Base-by-base conservation (phyloP, 2,113 vertebrate species). In the Misgurnus mizolepis region DNA sequence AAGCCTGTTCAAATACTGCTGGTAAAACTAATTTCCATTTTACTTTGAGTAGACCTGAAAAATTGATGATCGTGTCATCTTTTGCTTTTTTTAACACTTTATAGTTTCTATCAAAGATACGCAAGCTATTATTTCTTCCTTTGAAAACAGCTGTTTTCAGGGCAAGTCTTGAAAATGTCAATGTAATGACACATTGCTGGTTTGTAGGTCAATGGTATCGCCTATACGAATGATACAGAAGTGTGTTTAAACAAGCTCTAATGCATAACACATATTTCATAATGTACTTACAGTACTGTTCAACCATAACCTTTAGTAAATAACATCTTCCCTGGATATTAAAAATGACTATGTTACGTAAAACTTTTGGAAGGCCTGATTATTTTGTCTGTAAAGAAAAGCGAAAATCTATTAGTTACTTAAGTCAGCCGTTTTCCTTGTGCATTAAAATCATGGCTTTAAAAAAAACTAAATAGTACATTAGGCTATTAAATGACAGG, bases 401-500 rank as follows among this genome's bases (percentile, higher is more conserved):
- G 12, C 18, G 68, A 40, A 40, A 17, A 7, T 41, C 56, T 40
- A 39, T 3, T 34, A 15, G 18, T 61, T 14, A 34, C 22, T 64
- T 7, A 73, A 27, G 27, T 79, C 5, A 7, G n/a, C 14, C 3
- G 43, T 39, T 79, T 6, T 65, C 27, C 34, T 7, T n/a, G 22
- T 60, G 53, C 17, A 64, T 76, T 62, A 47, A 39, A 47, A 53
- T 49, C n/a, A 40, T 22, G 55, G 60, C 6, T 17, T 60, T 17
- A 18, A 53, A 55, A 22, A 55, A n/a, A 49, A 2, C 53, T 45
- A 55, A 79, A 65, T 7, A 67, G 66, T 43, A 15, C 61, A n/a
- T 64, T 8, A 41, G 47, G 53, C 71, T 58, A 53, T 18, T 79
- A 61, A 86, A 69, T 76, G 68, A 67, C 75, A 50, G 14, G 45